Percentiles rank a stretch among this genome's conserved stretches.
Evolutionary conservation across 1,140 invertebrate genomes (phyloP).

Genomic region (Macrotrachela quadricornifera): DNA sequence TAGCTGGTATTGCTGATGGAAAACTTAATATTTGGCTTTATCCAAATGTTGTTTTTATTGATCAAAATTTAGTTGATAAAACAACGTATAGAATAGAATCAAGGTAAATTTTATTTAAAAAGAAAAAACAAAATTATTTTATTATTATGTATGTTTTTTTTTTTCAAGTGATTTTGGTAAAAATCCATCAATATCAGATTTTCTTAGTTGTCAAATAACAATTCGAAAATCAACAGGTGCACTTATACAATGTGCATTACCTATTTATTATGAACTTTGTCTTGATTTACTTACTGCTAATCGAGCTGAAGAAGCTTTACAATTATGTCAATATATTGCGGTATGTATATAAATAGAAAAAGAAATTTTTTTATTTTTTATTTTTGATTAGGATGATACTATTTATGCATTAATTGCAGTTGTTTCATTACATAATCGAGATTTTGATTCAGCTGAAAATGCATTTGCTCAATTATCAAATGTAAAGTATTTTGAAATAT

Average conservation of each 20-base stretch:
- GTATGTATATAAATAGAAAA: no score
- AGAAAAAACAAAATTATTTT: no score
- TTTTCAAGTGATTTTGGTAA: constrained; percentile 49
- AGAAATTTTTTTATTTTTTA: no score
- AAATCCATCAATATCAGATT: constrained; percentile 49
- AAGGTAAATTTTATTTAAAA: no score
- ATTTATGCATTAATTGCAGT: no score
- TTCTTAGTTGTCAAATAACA: constrained; percentile 53
- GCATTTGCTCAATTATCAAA: no score
- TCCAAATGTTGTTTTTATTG: constrained; percentile 49
- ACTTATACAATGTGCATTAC: constrained; percentile 39
- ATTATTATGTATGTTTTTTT: constrained; percentile 10
- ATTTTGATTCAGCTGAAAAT: no score
- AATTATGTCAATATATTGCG: constrained; percentile 52
- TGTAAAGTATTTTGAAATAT: no score
- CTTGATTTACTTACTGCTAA: constrained; percentile 40
- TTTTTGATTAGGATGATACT: no score
- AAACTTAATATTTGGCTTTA: constrained; percentile 62
- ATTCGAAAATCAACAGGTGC: constrained; percentile 48
- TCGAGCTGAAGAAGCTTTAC: constrained; percentile 51
- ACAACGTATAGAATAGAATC: no score
- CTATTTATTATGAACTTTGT: constrained; percentile 43
- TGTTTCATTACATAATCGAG: no score
- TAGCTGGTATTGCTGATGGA: constrained; percentile 57
- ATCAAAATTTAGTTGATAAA: constrained; percentile 21